These are phyloP conservation scores for Clusia tigrina DNA, from an alignment of 2,888 invertebrate genomes.

Conservation along the genomic window DNA sequence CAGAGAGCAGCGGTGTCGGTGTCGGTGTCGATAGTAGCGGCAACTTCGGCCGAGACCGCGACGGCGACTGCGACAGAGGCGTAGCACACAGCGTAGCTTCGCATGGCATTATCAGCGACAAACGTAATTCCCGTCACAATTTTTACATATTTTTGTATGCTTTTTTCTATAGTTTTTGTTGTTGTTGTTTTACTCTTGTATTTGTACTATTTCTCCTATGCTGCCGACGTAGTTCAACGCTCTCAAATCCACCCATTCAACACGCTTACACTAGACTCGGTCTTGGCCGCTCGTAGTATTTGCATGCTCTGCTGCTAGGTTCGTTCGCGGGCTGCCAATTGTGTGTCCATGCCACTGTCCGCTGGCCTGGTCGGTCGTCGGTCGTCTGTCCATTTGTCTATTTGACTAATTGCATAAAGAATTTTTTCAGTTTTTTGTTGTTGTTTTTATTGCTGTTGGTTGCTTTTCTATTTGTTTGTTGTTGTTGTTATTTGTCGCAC, in stretches of 20 bases:
- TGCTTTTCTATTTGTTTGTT: constrained; percentile 19
- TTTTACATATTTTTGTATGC: constrained; percentile 5
- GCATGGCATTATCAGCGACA: constrained; percentile 24
- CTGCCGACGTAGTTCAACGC: constrained; percentile 10
- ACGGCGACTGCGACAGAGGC: constrained; percentile 28
- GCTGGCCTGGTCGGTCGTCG: no score
- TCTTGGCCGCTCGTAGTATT: constrained; percentile 15
- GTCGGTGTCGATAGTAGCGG: constrained; percentile 44
- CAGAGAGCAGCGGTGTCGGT: no score
- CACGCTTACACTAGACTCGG: constrained; percentile 4
- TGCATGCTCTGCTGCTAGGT: neutral
- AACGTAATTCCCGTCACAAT: constrained; percentile 19
- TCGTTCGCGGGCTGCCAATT: neutral
- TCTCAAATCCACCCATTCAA: neutral
- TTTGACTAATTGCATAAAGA: constrained; percentile 26
- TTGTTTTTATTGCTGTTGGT: constrained; percentile 6
- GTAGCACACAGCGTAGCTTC: neutral
- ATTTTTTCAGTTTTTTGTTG: constrained; percentile 5
- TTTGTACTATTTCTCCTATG: neutral
- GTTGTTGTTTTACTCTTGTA: constrained; percentile 13
- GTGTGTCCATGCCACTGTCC: neutral
- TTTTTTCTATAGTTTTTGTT: constrained; percentile 16
- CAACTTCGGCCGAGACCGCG: constrained; percentile 2
- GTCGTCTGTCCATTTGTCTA: constrained; percentile 15
- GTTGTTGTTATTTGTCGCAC: constrained; percentile 28